Conservation (phyloP, 2,888 invertebrate genomes). For the Machimus atricapillus region DNA sequence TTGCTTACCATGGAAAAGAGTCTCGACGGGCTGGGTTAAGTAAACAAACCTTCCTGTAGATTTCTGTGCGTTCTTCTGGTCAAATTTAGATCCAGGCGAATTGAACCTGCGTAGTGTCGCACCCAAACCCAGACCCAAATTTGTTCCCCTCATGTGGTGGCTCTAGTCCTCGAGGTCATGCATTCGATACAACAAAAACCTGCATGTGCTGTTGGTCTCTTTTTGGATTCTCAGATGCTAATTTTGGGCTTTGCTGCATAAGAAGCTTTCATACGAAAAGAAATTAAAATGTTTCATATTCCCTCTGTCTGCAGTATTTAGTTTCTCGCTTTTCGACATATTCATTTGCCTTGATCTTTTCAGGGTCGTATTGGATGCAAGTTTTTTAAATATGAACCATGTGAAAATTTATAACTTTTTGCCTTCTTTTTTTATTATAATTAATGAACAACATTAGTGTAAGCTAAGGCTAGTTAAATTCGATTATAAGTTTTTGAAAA, state of each 20-base stretch:
- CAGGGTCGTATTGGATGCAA: neutral
- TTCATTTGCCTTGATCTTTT: neutral
- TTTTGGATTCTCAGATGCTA: neutral
- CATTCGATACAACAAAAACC: neutral
- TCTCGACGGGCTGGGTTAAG: neutral
- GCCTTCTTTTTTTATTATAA: neutral
- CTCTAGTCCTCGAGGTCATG: neutral
- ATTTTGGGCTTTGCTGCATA: neutral
- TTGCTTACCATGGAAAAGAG: neutral
- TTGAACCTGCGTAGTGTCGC: neutral
- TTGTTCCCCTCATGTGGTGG: neutral
- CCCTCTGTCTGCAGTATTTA: neutral
- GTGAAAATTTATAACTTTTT: too few species aligned
- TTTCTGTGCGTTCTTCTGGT: neutral
- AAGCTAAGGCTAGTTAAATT: too few species aligned
- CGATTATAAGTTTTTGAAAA: too few species aligned
- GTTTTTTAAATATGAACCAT: neutral
- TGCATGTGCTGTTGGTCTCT: neutral
- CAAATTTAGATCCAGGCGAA: neutral
- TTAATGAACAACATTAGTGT: too few species aligned
- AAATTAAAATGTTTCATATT: neutral
- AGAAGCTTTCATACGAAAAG: neutral
- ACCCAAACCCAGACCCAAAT: neutral
- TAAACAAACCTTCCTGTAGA: neutral
- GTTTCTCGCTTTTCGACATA: neutral